Conservation (phyloP, 2,888 invertebrate genomes). For the Acanthosoma haemorrhoidale region DNA sequence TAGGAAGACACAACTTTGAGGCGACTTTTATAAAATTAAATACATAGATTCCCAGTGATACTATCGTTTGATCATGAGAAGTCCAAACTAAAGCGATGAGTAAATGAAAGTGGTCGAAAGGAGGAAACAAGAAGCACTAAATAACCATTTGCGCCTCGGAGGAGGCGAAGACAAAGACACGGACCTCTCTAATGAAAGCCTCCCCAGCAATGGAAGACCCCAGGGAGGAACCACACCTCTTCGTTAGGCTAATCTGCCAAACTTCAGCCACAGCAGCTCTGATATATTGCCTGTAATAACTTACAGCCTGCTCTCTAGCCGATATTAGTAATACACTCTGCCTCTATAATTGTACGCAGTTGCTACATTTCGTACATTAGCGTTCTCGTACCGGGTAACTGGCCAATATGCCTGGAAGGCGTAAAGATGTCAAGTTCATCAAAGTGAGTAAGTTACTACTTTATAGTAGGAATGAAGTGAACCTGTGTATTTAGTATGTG, state of each 20-base stretch:
- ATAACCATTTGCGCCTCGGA: background rate
- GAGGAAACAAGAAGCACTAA: background rate
- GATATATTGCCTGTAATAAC: slow-evolving; percentile 17
- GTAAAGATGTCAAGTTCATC: too few species aligned
- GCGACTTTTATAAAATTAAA: too few species aligned
- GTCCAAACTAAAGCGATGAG: too few species aligned
- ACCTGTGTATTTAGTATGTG: too few species aligned
- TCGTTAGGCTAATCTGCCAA: slow-evolving; percentile 12
- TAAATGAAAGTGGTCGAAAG: background rate
- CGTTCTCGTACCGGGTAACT: background rate
- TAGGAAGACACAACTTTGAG: too few species aligned
- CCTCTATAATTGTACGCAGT: background rate
- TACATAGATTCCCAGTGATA: too few species aligned
- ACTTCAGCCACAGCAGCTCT: background rate
- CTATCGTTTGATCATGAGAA: too few species aligned
- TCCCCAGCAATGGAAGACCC: background rate
- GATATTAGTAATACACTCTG: background rate
- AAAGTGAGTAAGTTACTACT: too few species aligned
- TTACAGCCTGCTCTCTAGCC: background rate
- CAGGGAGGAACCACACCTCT: slow-evolving; percentile 9
- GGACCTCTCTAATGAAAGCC: background rate
- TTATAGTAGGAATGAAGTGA: too few species aligned
- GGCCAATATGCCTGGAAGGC: too few species aligned
- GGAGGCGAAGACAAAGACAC: slow-evolving; percentile 10
- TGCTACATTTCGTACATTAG: too few species aligned